Conservation (phyloP, 2,797 vertebrate genomes). For the Neomorphus geoffroyi region DNA sequence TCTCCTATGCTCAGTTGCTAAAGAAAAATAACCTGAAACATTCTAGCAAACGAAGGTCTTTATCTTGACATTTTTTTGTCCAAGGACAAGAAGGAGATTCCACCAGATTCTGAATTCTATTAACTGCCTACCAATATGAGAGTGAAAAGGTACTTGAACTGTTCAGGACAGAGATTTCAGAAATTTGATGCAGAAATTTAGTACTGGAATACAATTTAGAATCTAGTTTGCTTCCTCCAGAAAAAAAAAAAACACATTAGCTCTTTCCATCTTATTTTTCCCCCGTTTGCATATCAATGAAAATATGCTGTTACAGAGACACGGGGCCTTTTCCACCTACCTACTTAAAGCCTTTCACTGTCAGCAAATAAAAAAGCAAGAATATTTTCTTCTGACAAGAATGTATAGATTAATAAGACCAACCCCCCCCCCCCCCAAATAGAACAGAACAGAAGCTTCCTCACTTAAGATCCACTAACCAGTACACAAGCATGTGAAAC, state of each 20-base stretch:
- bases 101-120: background rate
- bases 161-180: background rate
- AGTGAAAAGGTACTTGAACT: background rate
- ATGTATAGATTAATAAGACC: background rate
- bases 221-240: background rate
- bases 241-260: background rate
- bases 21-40: background rate
- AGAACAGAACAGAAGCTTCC: background rate
- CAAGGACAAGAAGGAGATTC: background rate
- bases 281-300: background rate
- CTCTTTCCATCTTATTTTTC: background rate
- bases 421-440: no score
- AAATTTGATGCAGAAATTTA: background rate
- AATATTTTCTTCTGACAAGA: background rate
- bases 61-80: background rate
- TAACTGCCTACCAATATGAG: background rate
- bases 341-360: background rate
- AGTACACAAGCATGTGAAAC: background rate
- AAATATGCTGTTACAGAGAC: background rate
- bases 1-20: background rate
- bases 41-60: background rate
- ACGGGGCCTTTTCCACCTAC: background rate
- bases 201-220: background rate
- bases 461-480: background rate
- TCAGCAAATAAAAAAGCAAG: background rate